Evolutionary conservation across 2,113 vertebrate genomes (phyloP), one percentile per base, ranked within the genome.

Genomic region (Probosciger aterrimus): DNA sequence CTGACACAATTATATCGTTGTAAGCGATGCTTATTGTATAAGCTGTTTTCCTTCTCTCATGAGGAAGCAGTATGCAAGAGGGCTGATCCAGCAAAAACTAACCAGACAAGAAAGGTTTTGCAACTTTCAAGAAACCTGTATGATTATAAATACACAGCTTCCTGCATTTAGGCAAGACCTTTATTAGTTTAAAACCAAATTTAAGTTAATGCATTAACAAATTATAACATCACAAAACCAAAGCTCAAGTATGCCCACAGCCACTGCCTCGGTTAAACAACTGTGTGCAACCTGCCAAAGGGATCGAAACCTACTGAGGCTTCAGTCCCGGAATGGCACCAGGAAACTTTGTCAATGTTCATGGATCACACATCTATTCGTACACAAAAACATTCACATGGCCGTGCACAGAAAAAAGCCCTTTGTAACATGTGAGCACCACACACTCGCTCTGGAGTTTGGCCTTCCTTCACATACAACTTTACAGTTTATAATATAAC

Each of bases 1-100:
- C 39, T 44, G 33, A 53, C 39, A 53, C 7, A 52, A 47, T 10
- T 3, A 0, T 27, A 39, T 22, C 7, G 0, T 28, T 31, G 37
- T 33, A 60, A 19, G 39, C 73, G 27, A 11, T 25, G 5, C 7
- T 44, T 52, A 33, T 5, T 70, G 53, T 86, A 65, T 24, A 77
- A 81, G 37, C 17, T 39, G 11, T 63, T 92, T 43, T 80, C 41
- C 37, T 74, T 63, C 47, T 75, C 74, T 47, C 57, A 39, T 0
- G 2, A 69, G 49, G 60, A 80, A 69, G 31, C 50, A 59, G 41
- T 6, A 53, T 41, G 46, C 60, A 50, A 43, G 63, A 74, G 30
- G 20, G 41, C 57, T 37, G 28, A 90, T 30, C 57, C 27, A 64
- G 47, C 77, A 79, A 50, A 84, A 79, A 24, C 18, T 30, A 70